Evolutionary conservation across 2,888 invertebrate genomes (phyloP).

Genomic region (Meteorus cinctellus): DNA sequence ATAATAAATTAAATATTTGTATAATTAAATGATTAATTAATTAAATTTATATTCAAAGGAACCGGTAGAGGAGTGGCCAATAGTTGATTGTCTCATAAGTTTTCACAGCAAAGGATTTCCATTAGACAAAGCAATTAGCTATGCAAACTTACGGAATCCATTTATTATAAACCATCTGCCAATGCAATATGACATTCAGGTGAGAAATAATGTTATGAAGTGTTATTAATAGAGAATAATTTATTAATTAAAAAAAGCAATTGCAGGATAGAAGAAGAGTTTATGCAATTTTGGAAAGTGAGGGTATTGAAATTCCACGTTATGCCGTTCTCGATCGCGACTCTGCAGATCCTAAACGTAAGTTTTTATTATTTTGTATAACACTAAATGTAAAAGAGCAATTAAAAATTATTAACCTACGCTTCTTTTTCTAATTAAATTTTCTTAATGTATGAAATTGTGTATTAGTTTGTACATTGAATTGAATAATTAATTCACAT

Average conservation of each 20-base stretch:
- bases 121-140: conserved; percentile 96
- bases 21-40: background rate
- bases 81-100: conserved; percentile 97
- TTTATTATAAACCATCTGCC: conserved; percentile 98
- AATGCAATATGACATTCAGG: conserved; percentile 98
- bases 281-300: conserved; percentile 92
- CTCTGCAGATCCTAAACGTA: conserved; percentile 92
- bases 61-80: conserved; percentile 98
- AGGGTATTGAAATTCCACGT: conserved; percentile 97
- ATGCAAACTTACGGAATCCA: conserved; percentile 93
- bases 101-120: conserved; percentile 99
- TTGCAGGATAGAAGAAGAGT: conserved; percentile 91
- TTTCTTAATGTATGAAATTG: conserved; percentile 9
- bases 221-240: conserved; percentile 19
- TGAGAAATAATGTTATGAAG: conserved; percentile 67
- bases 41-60: conserved; percentile 76
- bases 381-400: too few species aligned
- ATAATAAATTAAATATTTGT: background rate
- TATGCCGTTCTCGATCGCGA: conserved; percentile 98
- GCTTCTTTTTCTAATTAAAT: background rate
- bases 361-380: conserved; percentile 67
- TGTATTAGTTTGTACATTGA: background rate
- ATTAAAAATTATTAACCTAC: too few species aligned
- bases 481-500: background rate
- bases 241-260: background rate